Percentiles rank a stretch among this genome's conserved stretches.
phyloP scores from a whole-genome alignment of 2,888 invertebrate genomes.

The Pelosia muscerda region DNA sequence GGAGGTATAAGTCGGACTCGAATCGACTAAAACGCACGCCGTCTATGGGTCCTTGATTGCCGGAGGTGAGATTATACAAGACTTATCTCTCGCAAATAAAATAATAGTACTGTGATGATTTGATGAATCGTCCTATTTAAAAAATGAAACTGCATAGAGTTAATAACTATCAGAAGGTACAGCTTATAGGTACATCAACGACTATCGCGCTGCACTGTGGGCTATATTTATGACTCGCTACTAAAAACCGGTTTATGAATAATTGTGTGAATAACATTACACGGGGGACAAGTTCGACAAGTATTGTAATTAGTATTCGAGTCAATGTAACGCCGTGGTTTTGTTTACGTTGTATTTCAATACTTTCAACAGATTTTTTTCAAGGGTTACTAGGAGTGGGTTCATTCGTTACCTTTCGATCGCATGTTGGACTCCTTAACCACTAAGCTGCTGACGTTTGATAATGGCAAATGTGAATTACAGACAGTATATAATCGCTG shows the following conservation, averaged over 20 bases:
- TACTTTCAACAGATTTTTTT: too few species aligned
- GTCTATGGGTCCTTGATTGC: too few species aligned
- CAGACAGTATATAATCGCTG: conserved; percentile 15
- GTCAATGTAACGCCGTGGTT: conserved; percentile 33
- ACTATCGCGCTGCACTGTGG: conserved; percentile 19
- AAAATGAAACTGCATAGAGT: not conserved
- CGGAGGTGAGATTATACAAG: too few species aligned
- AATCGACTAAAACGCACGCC: too few species aligned
- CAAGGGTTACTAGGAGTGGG: too few species aligned
- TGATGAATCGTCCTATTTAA: not conserved
- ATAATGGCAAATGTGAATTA: conserved; percentile 9
- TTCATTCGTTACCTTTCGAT: too few species aligned
- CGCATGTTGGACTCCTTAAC: too few species aligned
- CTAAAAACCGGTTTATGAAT: conserved; percentile 47
- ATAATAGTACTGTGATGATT: too few species aligned
- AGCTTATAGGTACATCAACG: conserved; percentile 25
- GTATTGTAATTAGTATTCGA: conserved; percentile 41
- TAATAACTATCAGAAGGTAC: conserved; percentile 13
- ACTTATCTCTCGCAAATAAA: too few species aligned
- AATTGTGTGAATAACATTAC: conserved; percentile 48
- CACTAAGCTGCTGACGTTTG: too few species aligned
- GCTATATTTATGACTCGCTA: conserved; percentile 23
- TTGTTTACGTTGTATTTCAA: conserved; percentile 45
- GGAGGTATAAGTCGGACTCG: too few species aligned
- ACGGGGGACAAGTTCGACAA: conserved; percentile 54